Base-by-base conservation (phyloP, 2,888 invertebrate species). In the Biston betularia region DNA sequence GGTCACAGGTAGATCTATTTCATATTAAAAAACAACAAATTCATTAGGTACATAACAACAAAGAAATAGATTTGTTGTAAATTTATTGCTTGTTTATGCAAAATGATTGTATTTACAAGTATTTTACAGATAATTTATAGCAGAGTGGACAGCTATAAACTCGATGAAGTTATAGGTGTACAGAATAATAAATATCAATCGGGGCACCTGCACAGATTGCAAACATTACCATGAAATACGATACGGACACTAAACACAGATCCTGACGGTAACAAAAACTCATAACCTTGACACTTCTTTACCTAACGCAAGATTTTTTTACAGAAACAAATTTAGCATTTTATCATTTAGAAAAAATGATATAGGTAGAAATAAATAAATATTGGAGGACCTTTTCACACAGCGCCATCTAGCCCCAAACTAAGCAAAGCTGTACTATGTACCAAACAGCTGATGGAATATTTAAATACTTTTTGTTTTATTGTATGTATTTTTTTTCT, bases 171-270 rank as follows among this genome's bases (percentile, higher is more conserved):
- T 62, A 62, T 54, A 35, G 53, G 46, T 4, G n/a, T 33, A 40
- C n/a, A 15, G 38, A 48, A 48, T 38, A 8, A 40, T 62, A 62
- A 46, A 62, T 62, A 48, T 46, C 46, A 40, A 48, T 62, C 34
- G 15, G 11, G 44, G 15, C 35, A 42, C 48, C 49, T 52, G 52
- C 52, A 38, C 38, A 52, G 52, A n/a, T n/a, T 35, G 45, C 52
- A 60, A 45, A 45, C 15, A 44, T 8, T 38, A 38, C 33, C 33
- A 33, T 45, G 60, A 44, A 60, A 60, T 60, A 60, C 34, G 52
- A 60, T 53, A 52, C n/a, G 34, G 14, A 44, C 46, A 5, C 14
- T 35, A 54, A 52, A 42, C 33, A 33, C 10, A 24, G 9, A 4
- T 46, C 15, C 24, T 10, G 33, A 48, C 11, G 11, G 11, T 33